A percentile compares a stretch with the other conserved stretches of the same genome.
Conservation (phyloP, 2,797 vertebrate species). For the Lithobates sylvaticus region DNA sequence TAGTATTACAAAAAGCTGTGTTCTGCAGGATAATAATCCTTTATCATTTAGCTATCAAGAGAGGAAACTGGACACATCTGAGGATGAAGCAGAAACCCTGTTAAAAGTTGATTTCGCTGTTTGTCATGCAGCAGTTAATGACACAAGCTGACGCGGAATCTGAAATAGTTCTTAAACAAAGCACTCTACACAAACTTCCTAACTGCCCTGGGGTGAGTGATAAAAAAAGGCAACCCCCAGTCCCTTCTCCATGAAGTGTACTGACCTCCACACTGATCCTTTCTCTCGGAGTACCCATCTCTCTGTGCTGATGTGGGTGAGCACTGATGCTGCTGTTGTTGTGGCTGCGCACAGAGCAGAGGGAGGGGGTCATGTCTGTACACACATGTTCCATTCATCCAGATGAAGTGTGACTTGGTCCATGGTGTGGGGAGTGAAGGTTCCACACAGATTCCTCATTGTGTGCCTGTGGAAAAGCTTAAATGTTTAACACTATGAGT, state of each 20-base stretch:
- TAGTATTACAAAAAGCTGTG: too few species aligned
- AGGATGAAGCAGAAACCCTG: too few species aligned
- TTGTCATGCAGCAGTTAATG: too few species aligned
- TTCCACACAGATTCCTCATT: slow-evolving; percentile 57
- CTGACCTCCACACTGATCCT: slow-evolving; percentile 72
- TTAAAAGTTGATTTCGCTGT: too few species aligned
- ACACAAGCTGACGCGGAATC: slow-evolving; percentile 11
- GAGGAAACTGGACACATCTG: too few species aligned
- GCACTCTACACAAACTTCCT: slow-evolving; percentile 1
- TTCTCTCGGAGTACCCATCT: slow-evolving; percentile 73
- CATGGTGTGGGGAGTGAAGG: slow-evolving; percentile 40
- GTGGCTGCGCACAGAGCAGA: slow-evolving; percentile 19
- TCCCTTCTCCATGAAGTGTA: not conserved
- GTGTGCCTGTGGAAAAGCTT: slow-evolving; percentile 41
- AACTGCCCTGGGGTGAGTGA: not conserved
- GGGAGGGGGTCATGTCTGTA: slow-evolving; percentile 67
- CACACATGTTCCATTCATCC: slow-evolving; percentile 79
- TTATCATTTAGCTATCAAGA: too few species aligned
- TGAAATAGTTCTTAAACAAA: not conserved
- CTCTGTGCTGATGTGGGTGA: slow-evolving; percentile 30
- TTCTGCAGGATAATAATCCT: too few species aligned
- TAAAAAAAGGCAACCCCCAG: not conserved
- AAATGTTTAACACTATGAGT: slow-evolving; percentile 31
- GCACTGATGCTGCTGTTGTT: not conserved
- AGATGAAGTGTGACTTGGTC: slow-evolving; percentile 60